phyloP scores from a whole-genome alignment of 2,797 vertebrate genomes.

The Neopelma chrysocephalum region DNA sequence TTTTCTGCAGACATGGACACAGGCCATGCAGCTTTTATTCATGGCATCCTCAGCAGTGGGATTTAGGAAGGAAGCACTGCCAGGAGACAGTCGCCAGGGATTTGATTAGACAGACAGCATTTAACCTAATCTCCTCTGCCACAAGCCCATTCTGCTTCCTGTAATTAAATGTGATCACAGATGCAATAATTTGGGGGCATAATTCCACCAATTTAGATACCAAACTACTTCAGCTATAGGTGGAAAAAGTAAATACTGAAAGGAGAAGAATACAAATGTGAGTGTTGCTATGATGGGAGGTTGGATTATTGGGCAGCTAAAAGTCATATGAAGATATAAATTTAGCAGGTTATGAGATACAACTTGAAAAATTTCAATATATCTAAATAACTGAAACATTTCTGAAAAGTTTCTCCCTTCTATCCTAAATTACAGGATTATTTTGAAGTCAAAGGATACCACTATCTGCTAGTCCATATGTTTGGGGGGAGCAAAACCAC shows the following conservation, averaged over 20 bases:
- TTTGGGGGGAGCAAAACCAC: neutral
- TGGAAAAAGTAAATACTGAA: constrained; percentile 4
- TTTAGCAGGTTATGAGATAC: neutral
- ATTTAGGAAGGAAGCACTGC: constrained; percentile 26
- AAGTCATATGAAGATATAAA: neutral
- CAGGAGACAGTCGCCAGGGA: neutral
- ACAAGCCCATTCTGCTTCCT: neutral
- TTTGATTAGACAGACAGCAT: constrained; percentile 31
- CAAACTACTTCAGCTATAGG: neutral
- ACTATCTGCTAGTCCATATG: neutral
- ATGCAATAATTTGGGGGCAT: constrained; percentile 26
- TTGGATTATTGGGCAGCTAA: neutral
- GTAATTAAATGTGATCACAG: constrained; percentile 52
- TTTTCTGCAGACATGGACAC: neutral
- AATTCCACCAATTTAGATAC: constrained; percentile 41
- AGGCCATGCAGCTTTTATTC: neutral
- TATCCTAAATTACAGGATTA: neutral
- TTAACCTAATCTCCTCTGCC: constrained; percentile 51
- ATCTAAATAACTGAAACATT: neutral
- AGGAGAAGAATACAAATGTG: neutral
- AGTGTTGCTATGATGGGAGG: neutral
- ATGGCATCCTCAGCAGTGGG: neutral
- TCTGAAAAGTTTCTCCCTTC: neutral
- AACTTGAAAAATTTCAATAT: neutral
- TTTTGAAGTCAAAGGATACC: neutral